Evolutionary conservation across 2,797 vertebrate species (phyloP).

Genomic region (Hozukius guyotensis): DNA sequence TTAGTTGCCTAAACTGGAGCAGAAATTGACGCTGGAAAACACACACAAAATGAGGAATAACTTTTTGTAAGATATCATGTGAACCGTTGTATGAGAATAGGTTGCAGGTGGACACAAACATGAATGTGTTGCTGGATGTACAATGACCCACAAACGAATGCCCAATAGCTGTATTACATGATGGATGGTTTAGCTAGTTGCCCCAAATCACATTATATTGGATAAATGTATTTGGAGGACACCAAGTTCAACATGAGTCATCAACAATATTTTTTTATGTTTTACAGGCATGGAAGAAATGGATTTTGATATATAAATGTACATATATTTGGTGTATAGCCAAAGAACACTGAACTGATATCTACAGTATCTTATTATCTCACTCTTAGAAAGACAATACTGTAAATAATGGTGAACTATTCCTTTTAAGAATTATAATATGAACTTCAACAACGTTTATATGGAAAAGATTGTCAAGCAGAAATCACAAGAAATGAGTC

Average conservation of each 20-base stretch:
- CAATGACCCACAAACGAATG: background rate
- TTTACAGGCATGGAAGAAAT: background rate
- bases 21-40: too few species aligned
- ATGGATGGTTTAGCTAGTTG: background rate
- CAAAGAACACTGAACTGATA: background rate
- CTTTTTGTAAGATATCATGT: too few species aligned
- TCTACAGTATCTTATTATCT: background rate
- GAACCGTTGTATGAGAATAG: too few species aligned
- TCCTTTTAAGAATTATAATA: background rate
- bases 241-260: background rate
- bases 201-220: background rate
- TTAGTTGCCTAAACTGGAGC: too few species aligned
- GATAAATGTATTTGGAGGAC: background rate
- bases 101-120: too few species aligned
- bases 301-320: background rate
- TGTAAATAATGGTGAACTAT: background rate
- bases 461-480: background rate
- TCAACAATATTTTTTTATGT: background rate
- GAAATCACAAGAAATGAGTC: background rate
- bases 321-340: background rate
- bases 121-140: too few species aligned
- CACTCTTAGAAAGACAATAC: background rate
- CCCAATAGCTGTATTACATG: background rate
- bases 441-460: too few species aligned
- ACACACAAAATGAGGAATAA: too few species aligned